These are phyloP conservation scores for Furcifer pardalis DNA, from an alignment of 2,797 vertebrate genomes.

Conservation along the genomic window DNA sequence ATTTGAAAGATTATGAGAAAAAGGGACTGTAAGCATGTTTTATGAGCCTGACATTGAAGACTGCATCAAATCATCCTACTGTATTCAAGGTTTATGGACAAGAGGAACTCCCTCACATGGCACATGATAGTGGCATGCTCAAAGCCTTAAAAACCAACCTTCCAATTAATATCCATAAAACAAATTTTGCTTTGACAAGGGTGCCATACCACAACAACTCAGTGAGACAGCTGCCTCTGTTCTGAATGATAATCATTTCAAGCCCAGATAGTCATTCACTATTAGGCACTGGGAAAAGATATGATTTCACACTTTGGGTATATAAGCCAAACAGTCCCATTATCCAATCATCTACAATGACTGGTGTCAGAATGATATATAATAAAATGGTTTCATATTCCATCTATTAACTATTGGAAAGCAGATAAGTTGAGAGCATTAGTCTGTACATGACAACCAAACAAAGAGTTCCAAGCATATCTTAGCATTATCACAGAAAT, in stretches of 20 bases:
- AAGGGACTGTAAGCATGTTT: background rate
- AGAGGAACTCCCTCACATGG: background rate
- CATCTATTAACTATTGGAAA: background rate
- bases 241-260: background rate
- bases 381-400: background rate
- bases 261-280: background rate
- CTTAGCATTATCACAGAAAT: background rate
- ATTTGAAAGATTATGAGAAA: background rate
- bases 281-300: background rate
- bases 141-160: background rate
- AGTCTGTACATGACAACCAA: background rate
- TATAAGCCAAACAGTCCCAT: background rate
- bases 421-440: background rate
- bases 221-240: fast-evolving
- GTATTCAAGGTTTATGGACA: background rate
- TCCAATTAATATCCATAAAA: background rate
- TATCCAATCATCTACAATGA: background rate
- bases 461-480: background rate
- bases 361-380: background rate
- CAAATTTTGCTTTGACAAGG: background rate
- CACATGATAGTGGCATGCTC: background rate
- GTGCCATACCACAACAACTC: background rate
- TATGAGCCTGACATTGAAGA: background rate
- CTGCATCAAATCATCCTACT: background rate
- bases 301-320: background rate